These are phyloP conservation scores for Orgyia antiqua DNA, from an alignment of 2,888 invertebrate species.

Conservation along the genomic window DNA sequence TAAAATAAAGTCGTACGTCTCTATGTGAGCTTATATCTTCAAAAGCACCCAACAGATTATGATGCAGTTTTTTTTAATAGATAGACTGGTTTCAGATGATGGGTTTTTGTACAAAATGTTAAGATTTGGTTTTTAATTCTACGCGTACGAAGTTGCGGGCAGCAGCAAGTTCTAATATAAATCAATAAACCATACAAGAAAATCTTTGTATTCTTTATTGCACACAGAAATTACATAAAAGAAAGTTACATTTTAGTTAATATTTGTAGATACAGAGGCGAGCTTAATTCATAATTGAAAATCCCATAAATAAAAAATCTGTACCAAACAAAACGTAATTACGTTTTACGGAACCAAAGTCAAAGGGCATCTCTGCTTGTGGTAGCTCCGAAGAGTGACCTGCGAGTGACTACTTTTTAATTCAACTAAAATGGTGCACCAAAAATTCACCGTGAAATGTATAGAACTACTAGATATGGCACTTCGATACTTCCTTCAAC, in stretches of 20 bases:
- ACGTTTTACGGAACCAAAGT: conserved; percentile 49
- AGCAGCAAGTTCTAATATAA: neutral
- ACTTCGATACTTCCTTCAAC: neutral
- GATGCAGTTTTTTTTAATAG: too few relatives aligned
- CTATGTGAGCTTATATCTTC: too few relatives aligned
- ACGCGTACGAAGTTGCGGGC: neutral
- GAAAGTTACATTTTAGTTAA: too few relatives aligned
- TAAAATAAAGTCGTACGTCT: too few relatives aligned
- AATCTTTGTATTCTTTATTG: too few relatives aligned
- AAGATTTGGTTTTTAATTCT: too few relatives aligned
- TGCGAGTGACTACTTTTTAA: conserved; percentile 44
- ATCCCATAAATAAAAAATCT: conserved; percentile 3
- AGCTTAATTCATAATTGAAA: too few relatives aligned
- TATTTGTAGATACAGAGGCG: too few relatives aligned
- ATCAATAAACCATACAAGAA: conserved; percentile 5
- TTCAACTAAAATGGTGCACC: conserved; percentile 31
- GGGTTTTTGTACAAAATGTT: too few relatives aligned
- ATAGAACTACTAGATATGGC: conserved; percentile 11
- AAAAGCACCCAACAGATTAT: too few relatives aligned
- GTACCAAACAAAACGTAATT: conserved; percentile 52
- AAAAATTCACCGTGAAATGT: conserved; percentile 12
- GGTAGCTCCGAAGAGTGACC: conserved; percentile 40
- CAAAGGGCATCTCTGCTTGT: conserved; percentile 47
- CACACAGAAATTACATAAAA: too few relatives aligned
- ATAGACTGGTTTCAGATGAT: too few relatives aligned